Base-by-base conservation (phyloP, 1,140 invertebrate genomes). In the Nasonia giraulti region DNA sequence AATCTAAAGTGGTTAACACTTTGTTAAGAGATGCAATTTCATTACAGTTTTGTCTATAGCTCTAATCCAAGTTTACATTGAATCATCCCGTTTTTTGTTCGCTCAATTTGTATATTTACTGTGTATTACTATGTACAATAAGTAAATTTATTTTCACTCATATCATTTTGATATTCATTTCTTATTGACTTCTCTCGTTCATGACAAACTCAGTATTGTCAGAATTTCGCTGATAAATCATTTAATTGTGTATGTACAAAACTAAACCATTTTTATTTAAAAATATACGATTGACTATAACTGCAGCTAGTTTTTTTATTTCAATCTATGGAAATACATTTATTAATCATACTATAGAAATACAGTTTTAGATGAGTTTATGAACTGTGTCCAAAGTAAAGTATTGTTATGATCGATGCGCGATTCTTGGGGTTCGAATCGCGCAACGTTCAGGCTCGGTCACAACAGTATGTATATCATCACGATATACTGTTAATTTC, bases 41-140 rank as follows among this genome's bases (percentile, higher is more conserved):
- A 47, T 80, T 44, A 66, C 27, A 77, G 6, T 74, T 80, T 80
- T 85, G 55, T 85, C 73, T 20, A 37, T 80, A 84, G 23, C 31
- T 84, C 20, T 80, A 66, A 79, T 75, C 74, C 31, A 27, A 80
- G 31, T 23, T 40, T 75, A 75, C 31, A 71, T 80, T 80, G 33
- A 47, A 27, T 78, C 44, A 75, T 75, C 40, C 27, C 74, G 66
- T 80, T 80, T 66, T 71, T 31, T 84, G 73, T 79, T 47, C 77
- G 40, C 23, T 68, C n/a, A 77, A 80, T 85, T 80, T 85, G 83
- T 85, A 85, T 69, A 85, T 85, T 85, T 85, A 85, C 62, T 80
- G 76, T 85, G 78, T 85, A 85, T 74, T 85, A 47, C 23, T 69
- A 80, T 81, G 79, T 81, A 81, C 83, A 81, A 85, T 81, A 68